These are phyloP conservation scores for Puntigrus tetrazona DNA, from an alignment of 2,113 vertebrate genomes.

Conservation along the genomic window DNA sequence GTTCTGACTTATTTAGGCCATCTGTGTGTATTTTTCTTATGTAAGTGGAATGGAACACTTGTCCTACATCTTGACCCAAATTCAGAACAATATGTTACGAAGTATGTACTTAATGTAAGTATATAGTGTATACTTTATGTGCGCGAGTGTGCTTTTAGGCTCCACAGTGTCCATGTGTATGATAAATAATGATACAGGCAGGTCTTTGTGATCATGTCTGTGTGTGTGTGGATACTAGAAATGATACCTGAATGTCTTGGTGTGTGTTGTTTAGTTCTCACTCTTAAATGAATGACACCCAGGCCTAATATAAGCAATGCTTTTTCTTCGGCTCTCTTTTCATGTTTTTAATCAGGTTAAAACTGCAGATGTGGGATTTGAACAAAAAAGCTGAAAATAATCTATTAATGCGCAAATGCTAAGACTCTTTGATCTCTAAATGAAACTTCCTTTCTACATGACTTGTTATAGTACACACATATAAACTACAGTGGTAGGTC, in stretches of 20 bases:
- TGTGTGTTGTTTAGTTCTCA: background rate
- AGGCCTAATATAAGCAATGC: background rate
- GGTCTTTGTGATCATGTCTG: background rate
- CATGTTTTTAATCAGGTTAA: constrained; percentile 15
- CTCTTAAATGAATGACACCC: background rate
- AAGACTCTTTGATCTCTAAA: background rate
- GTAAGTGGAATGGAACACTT: background rate
- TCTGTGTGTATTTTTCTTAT: constrained; percentile 35
- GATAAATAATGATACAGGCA: constrained; percentile 8
- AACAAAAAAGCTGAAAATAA: background rate
- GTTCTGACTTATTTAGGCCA: background rate
- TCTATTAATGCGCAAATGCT: background rate
- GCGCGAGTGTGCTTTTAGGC: background rate
- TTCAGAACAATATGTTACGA: background rate
- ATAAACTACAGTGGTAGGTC: background rate
- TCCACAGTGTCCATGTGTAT: constrained; percentile 14
- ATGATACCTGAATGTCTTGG: background rate
- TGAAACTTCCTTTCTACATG: background rate
- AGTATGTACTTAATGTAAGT: background rate
- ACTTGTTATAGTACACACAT: background rate
- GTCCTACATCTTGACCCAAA: constrained; percentile 13
- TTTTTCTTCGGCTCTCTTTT: constrained; percentile 4
- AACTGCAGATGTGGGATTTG: constrained; percentile 33
- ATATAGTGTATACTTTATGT: background rate
- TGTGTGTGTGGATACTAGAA: too few species aligned